Base-by-base conservation (phyloP, 1,140 invertebrate genomes). In the Nomia melanderi region DNA sequence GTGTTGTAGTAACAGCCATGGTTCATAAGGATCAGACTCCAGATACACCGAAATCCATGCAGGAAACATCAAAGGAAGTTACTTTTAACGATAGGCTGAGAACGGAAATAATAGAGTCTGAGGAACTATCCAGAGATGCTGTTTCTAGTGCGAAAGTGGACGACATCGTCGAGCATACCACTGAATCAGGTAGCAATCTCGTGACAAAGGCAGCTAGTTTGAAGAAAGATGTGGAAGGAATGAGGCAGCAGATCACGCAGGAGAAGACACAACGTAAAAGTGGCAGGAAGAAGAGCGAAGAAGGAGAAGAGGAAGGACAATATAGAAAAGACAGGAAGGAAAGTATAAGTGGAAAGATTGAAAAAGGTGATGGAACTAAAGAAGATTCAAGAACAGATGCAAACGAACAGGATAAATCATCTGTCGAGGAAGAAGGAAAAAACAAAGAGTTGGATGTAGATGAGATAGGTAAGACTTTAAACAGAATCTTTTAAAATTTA, bases 231-330 rank as follows among this genome's bases (percentile, higher is more conserved):
- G 85, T 90, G 44, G 87, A 91, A 77, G 90, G 90, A 66, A 90
- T 90, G 82, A 81, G 89, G 8, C 85, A 87, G 0, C 87, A 88
- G n/a, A 90, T 88, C 85, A 88, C 77, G 79, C 83, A 84, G 88
- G 92, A 87, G 88, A 93, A 86, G 83, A 91, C 71, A 79, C 90
- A 57, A 50, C 33, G 87, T 89, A 79, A 86, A 91, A 90, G 85
- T 85, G 62, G 72, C 84, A 27, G 88, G 89, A 86, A 78, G 91
- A 54, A 82, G 88, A 54, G 83, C 88, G 14, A 83, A 83, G 14
- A 91, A 91, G 88, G 81, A 74, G 63, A 41, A 31, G 29, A 29
- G 6, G 20, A 33, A 27, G 17, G 11, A 33, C 6, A 17, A n/a
- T 2, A 6, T 0, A 3, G 29, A 7, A 25, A 7, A 3, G 12